phyloP scores from a whole-genome alignment of 1,140 invertebrate genomes.

The Penaeus japonicus region DNA sequence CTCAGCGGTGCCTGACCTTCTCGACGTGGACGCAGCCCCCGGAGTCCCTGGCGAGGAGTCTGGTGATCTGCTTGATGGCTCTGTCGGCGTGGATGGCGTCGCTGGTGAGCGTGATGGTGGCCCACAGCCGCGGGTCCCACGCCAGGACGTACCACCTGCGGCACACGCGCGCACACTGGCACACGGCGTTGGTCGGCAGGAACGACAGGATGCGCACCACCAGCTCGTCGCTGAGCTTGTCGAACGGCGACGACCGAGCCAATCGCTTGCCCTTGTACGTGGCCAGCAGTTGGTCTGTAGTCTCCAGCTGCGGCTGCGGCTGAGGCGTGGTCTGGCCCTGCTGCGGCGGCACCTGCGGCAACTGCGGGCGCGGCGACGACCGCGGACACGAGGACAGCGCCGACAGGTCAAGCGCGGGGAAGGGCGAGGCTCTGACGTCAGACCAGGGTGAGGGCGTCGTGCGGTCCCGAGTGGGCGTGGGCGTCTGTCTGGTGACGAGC shows the following conservation, averaged over 20 bases:
- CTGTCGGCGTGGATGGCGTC: constrained; percentile 74
- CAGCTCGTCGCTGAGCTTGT: constrained; percentile 68
- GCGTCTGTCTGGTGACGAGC: constrained; percentile 70
- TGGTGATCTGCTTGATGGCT: constrained; percentile 71
- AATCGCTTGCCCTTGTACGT: constrained; percentile 62
- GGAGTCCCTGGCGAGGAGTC: constrained; percentile 56
- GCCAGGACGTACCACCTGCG: constrained; percentile 80
- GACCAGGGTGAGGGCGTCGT: constrained; percentile 53
- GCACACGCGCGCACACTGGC: constrained; percentile 81
- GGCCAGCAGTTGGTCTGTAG: constrained; percentile 57
- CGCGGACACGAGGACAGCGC: constrained; percentile 55
- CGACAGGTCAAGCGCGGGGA: constrained; percentile 49
- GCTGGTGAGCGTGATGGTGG: constrained; percentile 72
- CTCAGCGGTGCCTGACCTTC: constrained; percentile 46
- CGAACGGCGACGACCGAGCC: constrained; percentile 63
- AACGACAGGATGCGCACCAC: constrained; percentile 75
- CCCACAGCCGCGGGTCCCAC: constrained; percentile 83
- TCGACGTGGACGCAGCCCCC: constrained; percentile 54
- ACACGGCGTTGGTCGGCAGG: constrained; percentile 80
- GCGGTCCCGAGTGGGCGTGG: constrained; percentile 47
- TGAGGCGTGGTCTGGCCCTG: constrained; percentile 34
- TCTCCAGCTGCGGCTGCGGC: constrained; percentile 46
- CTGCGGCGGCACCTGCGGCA: constrained; percentile 59
- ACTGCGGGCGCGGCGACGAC: constrained; percentile 57
- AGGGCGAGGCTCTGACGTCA: constrained; percentile 50